Evolutionary conservation across 2,113 vertebrate genomes (phyloP), one percentile per base, ranked within the genome.

Genomic region (Galemys pyrenaicus): DNA sequence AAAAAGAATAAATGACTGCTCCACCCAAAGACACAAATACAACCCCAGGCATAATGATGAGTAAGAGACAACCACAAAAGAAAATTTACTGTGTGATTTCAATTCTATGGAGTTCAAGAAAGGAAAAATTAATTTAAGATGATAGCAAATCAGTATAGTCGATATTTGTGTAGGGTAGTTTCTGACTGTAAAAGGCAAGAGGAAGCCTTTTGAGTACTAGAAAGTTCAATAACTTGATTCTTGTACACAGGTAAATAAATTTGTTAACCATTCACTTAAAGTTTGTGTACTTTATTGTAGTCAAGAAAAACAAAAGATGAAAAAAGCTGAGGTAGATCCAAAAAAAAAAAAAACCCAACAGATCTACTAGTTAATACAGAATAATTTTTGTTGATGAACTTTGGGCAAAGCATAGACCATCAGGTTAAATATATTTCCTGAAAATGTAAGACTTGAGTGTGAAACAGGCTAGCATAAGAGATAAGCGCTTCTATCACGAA

Each of bases 381-480:
- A 81, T 44, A 85, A 62, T 70, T 20, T 9, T 11, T 83, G 37
- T 75, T 46, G 32, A 70, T 91, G 65, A 67, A 77, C 24, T 93
- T 88, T 49, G 60, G 56, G 7, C 79, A 71, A 65, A 88, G 41
- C 19, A 67, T 5, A 90, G 41, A 70, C 17, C 67, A 71, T 44
- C 75, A 44, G 17, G 88, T 78, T 77, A 82, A 92, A 77, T 60
- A n/a, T 35, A 77, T 65, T 92, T 92, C 19, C 46, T 68, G 13
- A 91, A 96, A 85, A 88, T 19, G 2, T 80, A 75, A 37, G 13
- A 39, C 71, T 91, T 81, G 77, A 92, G 79, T 85, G 65, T 30
- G 12, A 13, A 87, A 54, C 19, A 54, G 22, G 13, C 2, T 74
- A 75, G n/a, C 82, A 79, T 64, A 39, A 68, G 41, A 87, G 20